Conservation (phyloP, 1,140 invertebrate species). For the Tribolium castaneum region DNA sequence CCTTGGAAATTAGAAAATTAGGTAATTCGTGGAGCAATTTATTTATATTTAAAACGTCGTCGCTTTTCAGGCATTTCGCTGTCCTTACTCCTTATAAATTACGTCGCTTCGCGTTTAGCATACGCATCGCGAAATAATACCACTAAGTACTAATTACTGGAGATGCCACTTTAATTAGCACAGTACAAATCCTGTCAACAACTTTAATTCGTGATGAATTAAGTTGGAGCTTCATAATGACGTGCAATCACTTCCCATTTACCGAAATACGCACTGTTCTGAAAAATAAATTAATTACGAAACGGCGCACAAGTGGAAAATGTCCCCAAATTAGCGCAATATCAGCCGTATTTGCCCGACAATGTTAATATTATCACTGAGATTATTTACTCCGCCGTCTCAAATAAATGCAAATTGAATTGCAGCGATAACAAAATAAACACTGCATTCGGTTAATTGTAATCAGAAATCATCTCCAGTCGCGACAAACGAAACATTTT, state of each 20-base stretch:
- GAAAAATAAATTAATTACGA: too few relatives aligned
- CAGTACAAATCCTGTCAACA: slow-evolving; percentile 20
- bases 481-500: background rate
- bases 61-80: slow-evolving; percentile 18
- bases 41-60: slow-evolving; percentile 29
- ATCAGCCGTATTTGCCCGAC: too few relatives aligned
- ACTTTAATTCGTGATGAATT: slow-evolving; percentile 26
- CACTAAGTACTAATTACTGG: slow-evolving; percentile 30
- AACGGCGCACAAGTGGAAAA: too few relatives aligned
- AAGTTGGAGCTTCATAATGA: background rate
- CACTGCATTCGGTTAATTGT: background rate
- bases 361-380: background rate
- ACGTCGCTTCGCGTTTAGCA: slow-evolving; percentile 3
- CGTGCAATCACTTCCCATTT: background rate
- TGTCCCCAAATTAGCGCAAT: too few relatives aligned
- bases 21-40: slow-evolving; percentile 21
- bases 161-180: slow-evolving; percentile 25
- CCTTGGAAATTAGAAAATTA: slow-evolving; percentile 19
- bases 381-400: background rate
- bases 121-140: slow-evolving; percentile 32
- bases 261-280: background rate
- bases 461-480: background rate
- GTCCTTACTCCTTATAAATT: slow-evolving; percentile 13
- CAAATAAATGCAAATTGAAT: background rate
- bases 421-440: background rate